Base-by-base conservation (phyloP, 2,888 invertebrate genomes). In the Ypsolopha sequella region DNA sequence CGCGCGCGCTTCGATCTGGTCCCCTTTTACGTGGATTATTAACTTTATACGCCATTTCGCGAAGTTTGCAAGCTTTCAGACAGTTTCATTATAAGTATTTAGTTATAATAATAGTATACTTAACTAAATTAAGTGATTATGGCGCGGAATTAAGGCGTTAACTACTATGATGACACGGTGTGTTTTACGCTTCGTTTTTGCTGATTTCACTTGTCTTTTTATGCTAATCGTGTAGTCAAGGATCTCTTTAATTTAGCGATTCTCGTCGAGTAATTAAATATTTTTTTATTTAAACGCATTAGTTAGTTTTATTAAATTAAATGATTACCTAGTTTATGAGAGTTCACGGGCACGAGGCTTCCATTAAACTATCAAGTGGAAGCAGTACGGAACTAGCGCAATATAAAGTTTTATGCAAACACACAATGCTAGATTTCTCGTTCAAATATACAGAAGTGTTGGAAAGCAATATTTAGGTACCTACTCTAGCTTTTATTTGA, bases 1-100 rank as follows among this genome's bases (percentile, higher is more conserved):
- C 84, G 80, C 80, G 72, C 73, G 77, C 76, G 72, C 65, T 65
- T 64, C 61, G 64, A 65, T 67, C 75, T 24, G 77, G 73, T 77
- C 69, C 73, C 76, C 78, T 80, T 80, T 78, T 81, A 77, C 82
- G 77, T 82, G 74, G 73, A 80, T 80, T 84, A 85, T 86, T 82
- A 85, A 85, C 78, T 82, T 84, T 84, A 82, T 85, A 84, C 84
- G 82, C 80, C 76, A 76, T 85, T 86, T 86, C 82, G 77, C 77
- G 71, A 78, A 81, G 80, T 82, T 82, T 84, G 80, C 82, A 74
- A 82, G 84, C 76, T 79, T 79, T 77, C 77, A 70, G 72, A 76
- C 75, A 70, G 72, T 76, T 81, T 81, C 77, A 84, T 84, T 85
- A 82, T 70, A 66, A 68, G 71, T 76, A 80, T 79, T 76, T 79